Base-by-base conservation (phyloP, 2,113 vertebrate genomes). In the Deroptyus accipitrinus region DNA sequence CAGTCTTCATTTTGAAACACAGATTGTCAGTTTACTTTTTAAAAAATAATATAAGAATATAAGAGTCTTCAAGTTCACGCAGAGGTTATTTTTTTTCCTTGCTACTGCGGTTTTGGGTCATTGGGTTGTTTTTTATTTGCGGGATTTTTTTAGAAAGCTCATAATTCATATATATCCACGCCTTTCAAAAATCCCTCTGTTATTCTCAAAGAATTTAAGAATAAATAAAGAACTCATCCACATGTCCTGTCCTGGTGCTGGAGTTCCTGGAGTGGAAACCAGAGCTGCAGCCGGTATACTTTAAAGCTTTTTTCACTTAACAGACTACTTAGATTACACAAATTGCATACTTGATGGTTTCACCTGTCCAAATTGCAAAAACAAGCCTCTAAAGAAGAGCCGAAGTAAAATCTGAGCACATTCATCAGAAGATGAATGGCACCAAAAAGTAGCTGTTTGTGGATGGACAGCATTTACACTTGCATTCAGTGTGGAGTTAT, bases 331-430 rank as follows among this genome's bases (percentile, higher is more conserved):
- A 77, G 96, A 95, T 94, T 86, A 96, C 80, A 90, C 52, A 81
- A 95, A 91, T 82, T 78, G 52, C 94, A 95, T 77, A 85, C 74
- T 93, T 92, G 66, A 52, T 75, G 86, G 52, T 97, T 94, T 96
- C 94, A 94, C 96, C 95, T 97, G 95, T 97, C 94, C 88, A 95
- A 96, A 97, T 78, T 96, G 68, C 74, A 96, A 96, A 97, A 96
- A 62, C 91, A 96, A 97, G 88, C 88, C 94, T 90, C 92, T 90
- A 42, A 81, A 95, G 82, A 96, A 91, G 82, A 96, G 94, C 90
- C 70, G 68, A 93, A 94, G 83, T 69, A 74, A 74, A 96, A 96
- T 75, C 52, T 49, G 2, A 95, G 80, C 74, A 86, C 8, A 3
- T 37, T 37, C 35, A 37, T 37, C 91, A 75, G 82, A 70, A 97